Evolutionary conservation across 2,797 vertebrate genomes (phyloP).

Genomic region (Leuciscus waleckii): DNA sequence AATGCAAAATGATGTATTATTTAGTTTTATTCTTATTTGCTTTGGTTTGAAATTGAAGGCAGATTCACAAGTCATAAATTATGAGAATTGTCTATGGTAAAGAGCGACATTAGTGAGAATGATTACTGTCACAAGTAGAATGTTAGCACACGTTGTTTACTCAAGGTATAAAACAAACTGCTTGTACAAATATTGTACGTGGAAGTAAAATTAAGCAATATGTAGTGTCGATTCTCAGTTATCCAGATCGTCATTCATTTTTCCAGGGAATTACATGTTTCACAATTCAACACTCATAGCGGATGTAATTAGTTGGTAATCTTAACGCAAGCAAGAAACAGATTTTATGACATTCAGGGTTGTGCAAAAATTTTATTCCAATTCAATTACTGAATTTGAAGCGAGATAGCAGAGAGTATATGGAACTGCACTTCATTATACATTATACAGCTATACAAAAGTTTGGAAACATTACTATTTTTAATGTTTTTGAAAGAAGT

Average conservation of each 20-base stretch:
- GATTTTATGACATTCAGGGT: not conserved
- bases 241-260: not conserved
- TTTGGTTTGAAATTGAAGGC: not conserved
- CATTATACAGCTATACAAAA: no score
- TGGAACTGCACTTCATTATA: no score
- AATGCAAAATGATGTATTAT: not conserved
- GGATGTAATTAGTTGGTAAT: not conserved
- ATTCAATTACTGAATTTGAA: not conserved
- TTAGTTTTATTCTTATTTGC: not conserved
- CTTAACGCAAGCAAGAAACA: not conserved
- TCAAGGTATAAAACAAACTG: slow-evolving; percentile 25
- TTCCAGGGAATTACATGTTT: not conserved
- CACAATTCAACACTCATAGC: not conserved
- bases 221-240: not conserved
- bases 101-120: not conserved
- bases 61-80: not conserved
- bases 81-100: not conserved
- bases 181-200: slow-evolving; percentile 31
- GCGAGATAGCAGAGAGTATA: not conserved
- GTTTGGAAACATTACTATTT: no score
- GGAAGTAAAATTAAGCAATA: slow-evolving; percentile 21
- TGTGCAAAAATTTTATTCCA: not conserved
- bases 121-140: not conserved
- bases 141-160: slow-evolving; percentile 23
- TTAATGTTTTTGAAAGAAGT: no score